A percentile compares a stretch with the other conserved stretches of the same genome.
Conservation (phyloP, 2,113 vertebrate genomes). For the Microtus richardsoni region DNA sequence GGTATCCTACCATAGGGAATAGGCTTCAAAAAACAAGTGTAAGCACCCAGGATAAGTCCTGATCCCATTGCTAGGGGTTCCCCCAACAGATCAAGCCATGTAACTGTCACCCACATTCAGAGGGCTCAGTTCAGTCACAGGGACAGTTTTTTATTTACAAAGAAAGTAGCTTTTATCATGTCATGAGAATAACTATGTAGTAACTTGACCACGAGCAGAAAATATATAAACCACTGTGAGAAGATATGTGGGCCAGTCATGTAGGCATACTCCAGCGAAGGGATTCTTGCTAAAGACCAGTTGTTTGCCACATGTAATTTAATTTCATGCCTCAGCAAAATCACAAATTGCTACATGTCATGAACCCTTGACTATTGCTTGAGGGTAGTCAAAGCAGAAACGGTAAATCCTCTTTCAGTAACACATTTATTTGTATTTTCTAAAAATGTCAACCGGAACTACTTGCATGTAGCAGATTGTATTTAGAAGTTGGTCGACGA, state of each 20-base stretch:
- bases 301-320: constrained; percentile 70
- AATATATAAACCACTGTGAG: constrained; percentile 63
- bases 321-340: constrained; percentile 80
- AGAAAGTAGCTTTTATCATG: constrained; percentile 46
- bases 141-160: constrained; percentile 45
- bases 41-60: too few species aligned
- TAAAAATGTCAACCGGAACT: not conserved
- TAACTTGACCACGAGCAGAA: constrained; percentile 60
- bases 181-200: constrained; percentile 55
- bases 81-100: too few species aligned
- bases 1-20: too few species aligned
- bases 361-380: constrained; percentile 63
- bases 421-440: constrained; percentile 42
- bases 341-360: constrained; percentile 74
- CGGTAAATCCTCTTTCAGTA: constrained; percentile 22
- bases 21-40: too few species aligned
- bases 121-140: too few species aligned
- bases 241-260: constrained; percentile 49
- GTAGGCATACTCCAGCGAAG: constrained; percentile 11
- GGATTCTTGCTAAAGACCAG: constrained; percentile 46
- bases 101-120: too few species aligned
- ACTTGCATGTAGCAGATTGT: not conserved
- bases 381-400: constrained; percentile 57
- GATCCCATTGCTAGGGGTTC: too few species aligned
- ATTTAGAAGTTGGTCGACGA: constrained; percentile 46